phyloP scores from a whole-genome alignment of 2,113 vertebrate species.

The Tragelaphus buxtoni region DNA sequence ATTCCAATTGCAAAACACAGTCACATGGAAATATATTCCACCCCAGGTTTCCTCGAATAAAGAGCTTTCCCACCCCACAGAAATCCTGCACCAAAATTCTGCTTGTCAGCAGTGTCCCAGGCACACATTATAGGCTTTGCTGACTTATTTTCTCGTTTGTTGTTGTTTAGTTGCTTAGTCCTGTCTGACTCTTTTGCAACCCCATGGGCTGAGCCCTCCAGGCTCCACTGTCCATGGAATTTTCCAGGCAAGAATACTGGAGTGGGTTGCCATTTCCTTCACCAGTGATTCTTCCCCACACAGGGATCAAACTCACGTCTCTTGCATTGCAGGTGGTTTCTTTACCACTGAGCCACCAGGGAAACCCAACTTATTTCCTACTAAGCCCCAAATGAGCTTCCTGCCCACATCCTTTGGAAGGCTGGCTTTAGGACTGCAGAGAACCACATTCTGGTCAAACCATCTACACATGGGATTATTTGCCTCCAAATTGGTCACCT shows the following conservation, averaged over 20 bases:
- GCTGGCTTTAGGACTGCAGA: not conserved
- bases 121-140: not conserved
- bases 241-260: not conserved
- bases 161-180: not conserved
- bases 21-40: not conserved
- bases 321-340: not conserved
- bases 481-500: not conserved
- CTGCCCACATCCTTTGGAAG: not conserved
- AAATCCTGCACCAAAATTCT: not conserved
- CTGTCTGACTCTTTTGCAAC: not conserved
- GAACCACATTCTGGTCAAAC: not conserved
- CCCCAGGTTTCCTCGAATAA: not conserved
- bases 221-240: not conserved
- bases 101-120: not conserved
- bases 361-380: not conserved
- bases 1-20: not conserved
- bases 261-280: not conserved
- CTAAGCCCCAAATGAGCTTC: slow-evolving; percentile 5
- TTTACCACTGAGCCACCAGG: not conserved
- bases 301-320: not conserved
- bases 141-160: not conserved
- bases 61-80: not conserved
- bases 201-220: not conserved
- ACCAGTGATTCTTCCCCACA: not conserved
- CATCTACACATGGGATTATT: not conserved